Evolutionary conservation across 2,113 vertebrate species (phyloP).

Genomic region (Lampris incognitus): DNA sequence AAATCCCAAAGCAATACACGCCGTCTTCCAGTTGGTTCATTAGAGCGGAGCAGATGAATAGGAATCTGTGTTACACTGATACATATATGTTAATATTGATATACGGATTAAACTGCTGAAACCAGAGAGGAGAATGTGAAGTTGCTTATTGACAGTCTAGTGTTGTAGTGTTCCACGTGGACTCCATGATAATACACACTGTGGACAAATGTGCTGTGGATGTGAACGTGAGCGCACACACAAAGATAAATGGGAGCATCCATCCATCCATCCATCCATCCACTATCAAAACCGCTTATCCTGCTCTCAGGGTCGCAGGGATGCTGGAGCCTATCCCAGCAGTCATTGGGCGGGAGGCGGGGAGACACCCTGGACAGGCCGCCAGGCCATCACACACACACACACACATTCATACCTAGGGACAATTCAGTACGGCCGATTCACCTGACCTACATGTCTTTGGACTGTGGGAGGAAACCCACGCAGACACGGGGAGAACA

Average conservation of each 20-base stretch:
- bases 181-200: constrained; percentile 26
- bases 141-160: constrained; percentile 29
- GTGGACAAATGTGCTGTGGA: neutral
- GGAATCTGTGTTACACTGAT: constrained; percentile 41
- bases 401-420: too few species aligned
- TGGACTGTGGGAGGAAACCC: too few species aligned
- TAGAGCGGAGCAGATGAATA: constrained; percentile 21
- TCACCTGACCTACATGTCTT: too few species aligned
- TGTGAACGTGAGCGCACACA: neutral
- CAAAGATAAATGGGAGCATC: neutral
- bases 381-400: too few species aligned
- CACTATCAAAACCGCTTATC: too few species aligned
- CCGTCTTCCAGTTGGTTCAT: constrained; percentile 52
- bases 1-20: constrained; percentile 29
- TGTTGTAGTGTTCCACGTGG: constrained; percentile 24
- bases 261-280: neutral
- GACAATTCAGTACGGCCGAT: too few species aligned
- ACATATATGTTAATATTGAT: constrained; percentile 49
- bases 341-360: too few species aligned
- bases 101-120: constrained; percentile 5
- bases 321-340: too few species aligned
- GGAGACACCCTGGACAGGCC: too few species aligned
- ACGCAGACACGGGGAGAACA: too few species aligned
- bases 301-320: too few species aligned
- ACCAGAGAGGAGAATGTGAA: neutral